Conservation (phyloP, 2,113 vertebrate genomes). For the Neopipo cinnamomea region DNA sequence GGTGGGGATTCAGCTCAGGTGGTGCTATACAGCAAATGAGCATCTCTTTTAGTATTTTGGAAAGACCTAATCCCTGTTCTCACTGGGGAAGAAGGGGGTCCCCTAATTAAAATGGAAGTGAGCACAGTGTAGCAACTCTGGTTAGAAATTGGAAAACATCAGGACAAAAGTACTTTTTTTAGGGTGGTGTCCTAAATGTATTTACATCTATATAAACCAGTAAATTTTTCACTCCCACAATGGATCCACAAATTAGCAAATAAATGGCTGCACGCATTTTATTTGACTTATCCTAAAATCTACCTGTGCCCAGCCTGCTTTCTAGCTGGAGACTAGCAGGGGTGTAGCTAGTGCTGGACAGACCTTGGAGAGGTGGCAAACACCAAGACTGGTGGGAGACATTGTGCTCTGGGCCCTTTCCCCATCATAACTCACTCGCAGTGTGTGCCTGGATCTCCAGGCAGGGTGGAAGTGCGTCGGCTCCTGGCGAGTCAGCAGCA, state of each 20-base stretch:
- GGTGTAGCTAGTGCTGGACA: background rate
- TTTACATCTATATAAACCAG: background rate
- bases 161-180: background rate
- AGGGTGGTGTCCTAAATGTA: background rate
- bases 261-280: fast-evolving
- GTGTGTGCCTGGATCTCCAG: background rate
- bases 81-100: background rate
- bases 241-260: background rate
- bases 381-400: fast-evolving
- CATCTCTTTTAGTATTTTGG: background rate
- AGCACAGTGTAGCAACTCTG: background rate
- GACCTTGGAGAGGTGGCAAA: fast-evolving
- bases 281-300: background rate
- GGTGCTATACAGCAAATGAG: background rate
- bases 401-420: fast-evolving
- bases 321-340: background rate
- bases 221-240: fast-evolving
- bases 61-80: background rate
- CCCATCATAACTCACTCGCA: fast-evolving
- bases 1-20: background rate
- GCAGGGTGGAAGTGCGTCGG: background rate
- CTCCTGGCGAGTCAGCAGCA: background rate
- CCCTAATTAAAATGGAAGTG: background rate
- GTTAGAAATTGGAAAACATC: background rate
- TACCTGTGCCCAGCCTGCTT: no score